Evolutionary conservation across 2,888 invertebrate species (phyloP).

Genomic region (Drosophila phalerata): DNA sequence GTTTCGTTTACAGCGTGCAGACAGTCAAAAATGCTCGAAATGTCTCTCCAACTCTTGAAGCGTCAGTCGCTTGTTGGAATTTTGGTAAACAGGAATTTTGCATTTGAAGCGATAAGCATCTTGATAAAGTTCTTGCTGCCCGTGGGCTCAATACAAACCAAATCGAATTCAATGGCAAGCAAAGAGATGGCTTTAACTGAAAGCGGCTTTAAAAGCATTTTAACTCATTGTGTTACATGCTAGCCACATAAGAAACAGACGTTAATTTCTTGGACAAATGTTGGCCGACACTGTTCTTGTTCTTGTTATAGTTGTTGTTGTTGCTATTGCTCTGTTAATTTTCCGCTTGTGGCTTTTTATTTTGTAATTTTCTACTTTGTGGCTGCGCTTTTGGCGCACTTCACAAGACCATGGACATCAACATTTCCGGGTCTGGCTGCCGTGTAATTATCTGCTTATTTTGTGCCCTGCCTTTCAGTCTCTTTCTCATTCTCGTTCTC

Average conservation of each 20-base stretch:
- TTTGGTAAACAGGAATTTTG: slow-evolving; percentile 77
- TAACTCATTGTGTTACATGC: neutral
- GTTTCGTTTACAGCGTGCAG: slow-evolving; percentile 63
- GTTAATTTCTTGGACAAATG: slow-evolving; percentile 24
- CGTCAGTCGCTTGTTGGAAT: slow-evolving; percentile 29
- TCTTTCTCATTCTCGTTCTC: slow-evolving; percentile 13
- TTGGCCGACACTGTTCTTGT: neutral
- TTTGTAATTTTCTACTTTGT: slow-evolving; percentile 83
- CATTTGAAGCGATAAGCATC: slow-evolving; percentile 82
- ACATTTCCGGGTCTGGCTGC: slow-evolving; percentile 41
- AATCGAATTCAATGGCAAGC: slow-evolving; percentile 5
- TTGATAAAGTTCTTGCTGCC: slow-evolving; percentile 74
- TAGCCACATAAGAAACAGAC: slow-evolving; percentile 10
- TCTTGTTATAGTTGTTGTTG: slow-evolving; percentile 38
- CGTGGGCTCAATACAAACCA: slow-evolving; percentile 16
- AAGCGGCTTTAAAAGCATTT: slow-evolving; percentile 11
- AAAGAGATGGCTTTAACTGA: slow-evolving; percentile 8
- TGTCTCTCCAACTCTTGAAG: slow-evolving; percentile 49
- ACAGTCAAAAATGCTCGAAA: slow-evolving; percentile 75
- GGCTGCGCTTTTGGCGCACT: slow-evolving; percentile 59
- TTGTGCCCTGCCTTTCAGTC: slow-evolving; percentile 45
- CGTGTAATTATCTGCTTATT: slow-evolving; percentile 79
- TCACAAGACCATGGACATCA: slow-evolving; percentile 35
- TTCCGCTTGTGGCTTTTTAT: slow-evolving; percentile 85
- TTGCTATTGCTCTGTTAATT: slow-evolving; percentile 79